Base-by-base conservation (phyloP, 30 jellyfish, hydroid and myxozoan genomes). In the Chironex yamaguchii region DNA sequence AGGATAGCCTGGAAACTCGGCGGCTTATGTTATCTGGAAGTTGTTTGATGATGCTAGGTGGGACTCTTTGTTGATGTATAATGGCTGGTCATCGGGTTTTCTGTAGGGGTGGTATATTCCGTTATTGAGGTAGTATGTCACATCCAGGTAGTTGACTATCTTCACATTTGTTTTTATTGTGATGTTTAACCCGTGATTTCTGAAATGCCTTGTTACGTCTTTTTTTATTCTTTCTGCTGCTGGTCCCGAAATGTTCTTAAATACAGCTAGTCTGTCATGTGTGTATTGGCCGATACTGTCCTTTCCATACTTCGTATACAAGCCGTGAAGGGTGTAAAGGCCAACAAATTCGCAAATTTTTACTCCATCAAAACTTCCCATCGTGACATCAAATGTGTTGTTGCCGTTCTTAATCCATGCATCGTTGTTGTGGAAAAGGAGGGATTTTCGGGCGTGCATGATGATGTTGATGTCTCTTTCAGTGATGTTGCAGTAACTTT, bases 191-290 rank as follows among this genome's bases (percentile, higher is more conserved):
- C 90, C 79, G 51, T 62, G 73, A n/a, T 58, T 67, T 36, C 50
- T 22, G 68, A 87, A 76, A 20, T 36, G 21, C 25, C 67, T 66
- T 14, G 71, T 64, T 1, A 77, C 31, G 17, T 78, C 87, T 52
- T 88, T 88, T 54, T 74, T 80, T 21, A 73, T 49, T 54, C 90
- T 35, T 34, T 88, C 97, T 50, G 96, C 84, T 67, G 21, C 36
- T 17, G 73, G 84, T 1, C 96, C 96, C 23, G 90, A 29, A 50
- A 50, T 58, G 48, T 66, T 79, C 22, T 66, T 32, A 52, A 87
- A 66, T 49, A 86, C 67, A 50, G 76, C 83, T 49, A 88, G 91
- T n/a, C 84, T 90, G 68, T 88, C 96, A 49, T 88, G 95, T 31
- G 95, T 29, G 72, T 87, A 87, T 17, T 78, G 71, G 1, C 96